Evolutionary conservation across 2,888 invertebrate genomes (phyloP).

Genomic region (Timandra comae): DNA sequence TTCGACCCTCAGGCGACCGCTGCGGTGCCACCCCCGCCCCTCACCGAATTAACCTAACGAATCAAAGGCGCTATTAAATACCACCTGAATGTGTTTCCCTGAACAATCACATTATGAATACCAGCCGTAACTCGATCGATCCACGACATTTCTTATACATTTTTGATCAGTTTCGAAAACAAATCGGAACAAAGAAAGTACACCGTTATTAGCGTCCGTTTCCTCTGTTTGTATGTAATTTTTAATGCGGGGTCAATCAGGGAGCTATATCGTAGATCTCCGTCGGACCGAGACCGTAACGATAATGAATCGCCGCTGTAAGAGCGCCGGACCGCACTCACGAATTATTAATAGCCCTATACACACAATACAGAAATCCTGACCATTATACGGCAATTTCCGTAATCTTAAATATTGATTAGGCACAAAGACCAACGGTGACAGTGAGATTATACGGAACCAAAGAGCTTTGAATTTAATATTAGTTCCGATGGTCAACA

Average conservation of each 20-base stretch:
- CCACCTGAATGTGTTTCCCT: slow-evolving; percentile 45
- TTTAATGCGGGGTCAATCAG: slow-evolving; percentile 77
- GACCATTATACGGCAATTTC: slow-evolving; percentile 38
- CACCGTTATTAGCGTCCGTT: slow-evolving; percentile 52
- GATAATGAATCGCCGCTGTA: slow-evolving; percentile 71
- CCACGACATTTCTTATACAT: slow-evolving; percentile 49
- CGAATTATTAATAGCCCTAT: slow-evolving; percentile 73
- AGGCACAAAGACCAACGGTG: slow-evolving; percentile 6
- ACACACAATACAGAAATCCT: slow-evolving; percentile 36
- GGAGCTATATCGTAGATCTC: slow-evolving; percentile 73
- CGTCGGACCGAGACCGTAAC: slow-evolving; percentile 65
- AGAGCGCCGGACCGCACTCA: slow-evolving; percentile 73
- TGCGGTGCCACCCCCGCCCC: slow-evolving; percentile 48
- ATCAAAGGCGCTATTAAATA: slow-evolving; percentile 64
- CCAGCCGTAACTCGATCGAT: slow-evolving; percentile 53
- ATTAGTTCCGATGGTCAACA: slow-evolving; percentile 46
- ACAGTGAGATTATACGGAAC: slow-evolving; percentile 11
- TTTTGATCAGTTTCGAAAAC: slow-evolving; percentile 59
- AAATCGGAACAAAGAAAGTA: slow-evolving; percentile 64
- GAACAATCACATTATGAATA: slow-evolving; percentile 56
- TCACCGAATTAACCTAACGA: slow-evolving; percentile 70
- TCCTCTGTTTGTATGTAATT: slow-evolving; percentile 71
- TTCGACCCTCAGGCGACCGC: slow-evolving; percentile 75
- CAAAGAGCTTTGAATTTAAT: slow-evolving; percentile 44
- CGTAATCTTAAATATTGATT: slow-evolving; percentile 26